Percentiles rank a stretch among this genome's conserved stretches.
Conservation (phyloP, 2,113 vertebrate species). For the Gorilla gorilla region DNA sequence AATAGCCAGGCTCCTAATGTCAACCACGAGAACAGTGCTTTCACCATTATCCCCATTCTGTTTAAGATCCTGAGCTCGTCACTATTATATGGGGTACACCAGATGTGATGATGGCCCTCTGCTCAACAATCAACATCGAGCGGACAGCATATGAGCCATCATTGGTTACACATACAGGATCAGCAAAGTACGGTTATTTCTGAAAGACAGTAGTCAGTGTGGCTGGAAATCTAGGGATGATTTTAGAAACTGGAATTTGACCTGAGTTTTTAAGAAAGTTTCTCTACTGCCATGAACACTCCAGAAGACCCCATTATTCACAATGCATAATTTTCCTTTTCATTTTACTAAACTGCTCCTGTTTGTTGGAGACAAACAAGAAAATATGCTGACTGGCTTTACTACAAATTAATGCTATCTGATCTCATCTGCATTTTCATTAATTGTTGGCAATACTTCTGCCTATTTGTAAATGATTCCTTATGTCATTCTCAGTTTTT, state of each 20-base stretch:
- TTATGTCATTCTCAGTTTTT: not conserved
- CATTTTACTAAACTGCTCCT: not conserved
- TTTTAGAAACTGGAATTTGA: not conserved
- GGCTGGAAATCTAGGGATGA: not conserved
- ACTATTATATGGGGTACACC: rapidly evolving
- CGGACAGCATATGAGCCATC: rapidly evolving
- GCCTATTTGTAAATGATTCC: not conserved
- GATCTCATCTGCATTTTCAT: not conserved
- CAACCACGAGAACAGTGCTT: not conserved
- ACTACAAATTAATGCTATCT: not conserved
- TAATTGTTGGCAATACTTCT: not conserved
- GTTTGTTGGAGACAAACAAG: not conserved
- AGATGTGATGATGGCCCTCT: not conserved
- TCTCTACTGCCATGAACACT: not conserved
- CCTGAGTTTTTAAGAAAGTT: not conserved
- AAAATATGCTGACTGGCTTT: not conserved
- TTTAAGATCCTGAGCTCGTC: not conserved
- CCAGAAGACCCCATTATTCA: not conserved
- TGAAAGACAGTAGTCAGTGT: not conserved
- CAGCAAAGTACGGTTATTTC: not conserved
- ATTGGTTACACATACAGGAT: not conserved
- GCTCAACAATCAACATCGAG: no score
- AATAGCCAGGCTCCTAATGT: not conserved
- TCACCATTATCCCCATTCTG: not conserved
- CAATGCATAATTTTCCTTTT: not conserved